Conservation (phyloP, 2,113 vertebrate genomes). For the Euleptes europaea region DNA sequence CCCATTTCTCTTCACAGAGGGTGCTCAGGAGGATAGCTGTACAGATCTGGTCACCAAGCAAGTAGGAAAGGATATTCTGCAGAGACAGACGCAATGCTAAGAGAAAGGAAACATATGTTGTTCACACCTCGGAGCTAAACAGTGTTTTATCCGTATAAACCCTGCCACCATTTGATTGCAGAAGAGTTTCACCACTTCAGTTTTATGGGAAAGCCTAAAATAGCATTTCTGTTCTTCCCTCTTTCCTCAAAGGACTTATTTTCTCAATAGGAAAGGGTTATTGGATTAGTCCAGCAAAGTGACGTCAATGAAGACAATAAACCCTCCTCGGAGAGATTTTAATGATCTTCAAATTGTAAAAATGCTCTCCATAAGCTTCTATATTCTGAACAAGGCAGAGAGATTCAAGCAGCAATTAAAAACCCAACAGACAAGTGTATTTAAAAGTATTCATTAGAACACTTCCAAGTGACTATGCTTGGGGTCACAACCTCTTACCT, state of each 20-base stretch:
- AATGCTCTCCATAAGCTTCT: background rate
- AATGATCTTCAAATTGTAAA: conserved; percentile 16
- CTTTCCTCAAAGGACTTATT: conserved; percentile 24
- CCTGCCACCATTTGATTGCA: conserved; percentile 24
- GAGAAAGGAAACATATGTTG: background rate
- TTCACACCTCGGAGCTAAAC: background rate
- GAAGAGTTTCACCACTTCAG: conserved; percentile 12
- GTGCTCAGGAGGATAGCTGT: background rate
- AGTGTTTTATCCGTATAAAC: background rate
- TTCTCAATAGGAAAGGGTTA: conserved; percentile 32
- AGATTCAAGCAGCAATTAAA: background rate
- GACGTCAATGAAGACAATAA: conserved; percentile 13
- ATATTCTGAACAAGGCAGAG: background rate
- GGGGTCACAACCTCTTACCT: background rate
- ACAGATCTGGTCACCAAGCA: background rate
- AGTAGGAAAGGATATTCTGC: background rate
- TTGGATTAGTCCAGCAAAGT: conserved; percentile 39
- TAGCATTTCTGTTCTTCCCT: conserved; percentile 11
- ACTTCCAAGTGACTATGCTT: background rate
- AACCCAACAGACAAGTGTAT: background rate
- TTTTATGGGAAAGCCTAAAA: conserved; percentile 16
- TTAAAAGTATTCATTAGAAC: background rate
- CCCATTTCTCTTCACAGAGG: background rate
- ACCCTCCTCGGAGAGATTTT: conserved; percentile 1
- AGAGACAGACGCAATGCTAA: background rate